Percentiles rank a stretch among this genome's conserved stretches.
Evolutionary conservation across 2,113 vertebrate genomes (phyloP).

Genomic region (Pyxicephalus adspersus): DNA sequence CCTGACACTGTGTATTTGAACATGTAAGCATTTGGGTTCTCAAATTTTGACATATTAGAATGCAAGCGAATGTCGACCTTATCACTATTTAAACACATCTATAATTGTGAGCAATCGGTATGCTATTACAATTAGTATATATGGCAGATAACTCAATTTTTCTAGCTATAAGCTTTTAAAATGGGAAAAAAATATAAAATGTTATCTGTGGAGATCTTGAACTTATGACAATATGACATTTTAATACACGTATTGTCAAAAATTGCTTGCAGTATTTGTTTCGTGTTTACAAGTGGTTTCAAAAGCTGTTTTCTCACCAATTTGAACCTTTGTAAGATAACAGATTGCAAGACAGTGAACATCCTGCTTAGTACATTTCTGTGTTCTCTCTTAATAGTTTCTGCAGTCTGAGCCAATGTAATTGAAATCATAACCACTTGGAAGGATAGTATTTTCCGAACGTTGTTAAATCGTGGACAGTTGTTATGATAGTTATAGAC

Average conservation of each 20-base stretch:
- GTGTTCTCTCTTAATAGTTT: conserved; percentile 2
- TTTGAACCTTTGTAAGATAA: conserved; percentile 44
- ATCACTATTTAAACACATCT: too few relatives aligned
- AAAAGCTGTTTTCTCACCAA: conserved; percentile 53
- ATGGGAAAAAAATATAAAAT: not conserved
- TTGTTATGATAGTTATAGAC: not conserved
- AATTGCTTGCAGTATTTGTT: conserved; percentile 23
- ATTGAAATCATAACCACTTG: conserved; percentile 14
- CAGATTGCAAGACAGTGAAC: conserved; percentile 39
- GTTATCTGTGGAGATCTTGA: not conserved
- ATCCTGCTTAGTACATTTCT: conserved; percentile 34
- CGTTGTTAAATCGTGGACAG: conserved; percentile 7
- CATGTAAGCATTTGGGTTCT: too few relatives aligned
- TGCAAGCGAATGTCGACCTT: too few relatives aligned
- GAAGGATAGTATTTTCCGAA: conserved; percentile 1
- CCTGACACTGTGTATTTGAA: too few relatives aligned
- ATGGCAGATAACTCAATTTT: too few relatives aligned
- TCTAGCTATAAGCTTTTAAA: not conserved
- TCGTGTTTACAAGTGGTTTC: conserved; percentile 20
- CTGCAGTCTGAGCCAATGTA: conserved; percentile 14
- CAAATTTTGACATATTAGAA: too few relatives aligned
- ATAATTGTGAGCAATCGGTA: too few relatives aligned
- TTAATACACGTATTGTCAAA: not conserved
- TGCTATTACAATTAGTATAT: too few relatives aligned
- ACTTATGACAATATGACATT: not conserved